These are phyloP conservation scores for Drosophila setosimentum DNA, from an alignment of 2,888 invertebrate species.

Conservation along the genomic window DNA sequence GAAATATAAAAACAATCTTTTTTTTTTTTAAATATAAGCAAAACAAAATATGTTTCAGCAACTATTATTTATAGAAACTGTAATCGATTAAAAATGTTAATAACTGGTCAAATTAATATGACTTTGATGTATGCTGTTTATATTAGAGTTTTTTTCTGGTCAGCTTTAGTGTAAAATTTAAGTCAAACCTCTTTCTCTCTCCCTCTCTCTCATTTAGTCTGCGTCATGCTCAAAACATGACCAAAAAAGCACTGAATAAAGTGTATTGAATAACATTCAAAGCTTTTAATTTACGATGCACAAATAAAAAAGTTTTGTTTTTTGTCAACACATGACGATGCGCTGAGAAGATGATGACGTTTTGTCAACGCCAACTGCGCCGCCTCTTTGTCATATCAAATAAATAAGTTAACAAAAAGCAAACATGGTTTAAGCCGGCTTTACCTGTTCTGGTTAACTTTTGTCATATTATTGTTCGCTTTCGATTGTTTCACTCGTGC, in stretches of 20 bases:
- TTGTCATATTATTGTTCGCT: constrained; percentile 8
- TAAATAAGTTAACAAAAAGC: constrained; percentile 47
- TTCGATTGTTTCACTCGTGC: constrained; percentile 16
- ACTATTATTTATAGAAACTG: not conserved
- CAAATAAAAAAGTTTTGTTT: constrained; percentile 8
- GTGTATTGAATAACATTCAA: constrained; percentile 31
- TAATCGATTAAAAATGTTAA: constrained; percentile 1
- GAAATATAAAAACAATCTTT: not conserved
- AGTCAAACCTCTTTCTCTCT: not conserved
- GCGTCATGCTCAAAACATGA: constrained; percentile 14
- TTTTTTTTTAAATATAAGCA: not conserved
- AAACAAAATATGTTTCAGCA: not conserved
- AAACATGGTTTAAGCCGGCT: constrained; percentile 33
- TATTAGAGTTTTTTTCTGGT: not conserved
- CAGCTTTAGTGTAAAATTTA: constrained; percentile 3
- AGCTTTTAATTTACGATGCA: constrained; percentile 55
- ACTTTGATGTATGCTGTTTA: constrained; percentile 14
- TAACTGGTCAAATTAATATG: not conserved
- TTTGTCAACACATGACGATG: constrained; percentile 35
- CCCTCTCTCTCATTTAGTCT: not conserved
- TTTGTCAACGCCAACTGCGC: constrained; percentile 41
- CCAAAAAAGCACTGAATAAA: constrained; percentile 8
- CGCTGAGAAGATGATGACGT: constrained; percentile 43
- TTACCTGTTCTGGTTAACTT: constrained; percentile 30
- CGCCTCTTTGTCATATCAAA: constrained; percentile 42